These are phyloP conservation scores for Actenoides lindsayi DNA, from an alignment of 2,113 vertebrate genomes.

Conservation along the genomic window DNA sequence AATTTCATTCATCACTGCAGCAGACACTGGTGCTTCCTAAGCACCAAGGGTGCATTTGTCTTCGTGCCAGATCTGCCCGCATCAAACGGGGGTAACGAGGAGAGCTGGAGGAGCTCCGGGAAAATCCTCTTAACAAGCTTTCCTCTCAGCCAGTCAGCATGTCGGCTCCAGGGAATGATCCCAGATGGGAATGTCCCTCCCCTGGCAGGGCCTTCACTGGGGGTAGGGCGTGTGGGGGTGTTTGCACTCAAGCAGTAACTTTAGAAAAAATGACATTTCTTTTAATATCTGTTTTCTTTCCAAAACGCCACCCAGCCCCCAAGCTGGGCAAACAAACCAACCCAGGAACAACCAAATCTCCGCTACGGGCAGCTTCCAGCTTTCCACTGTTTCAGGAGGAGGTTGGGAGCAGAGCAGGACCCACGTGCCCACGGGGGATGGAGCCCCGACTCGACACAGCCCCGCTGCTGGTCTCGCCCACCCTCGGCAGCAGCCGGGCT, in stretches of 20 bases:
- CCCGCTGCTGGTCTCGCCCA: rapidly evolving
- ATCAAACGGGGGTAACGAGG: not conserved
- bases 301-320: not conserved
- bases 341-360: not conserved
- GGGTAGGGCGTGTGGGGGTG: not conserved
- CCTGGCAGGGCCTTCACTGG: not conserved
- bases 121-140: not conserved
- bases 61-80: not conserved
- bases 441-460: not conserved
- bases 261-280: not conserved
- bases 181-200: rapidly evolving
- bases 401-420: rapidly evolving
- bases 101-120: not conserved
- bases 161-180: not conserved
- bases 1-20: not conserved
- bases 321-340: not conserved
- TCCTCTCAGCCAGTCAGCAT: not conserved
- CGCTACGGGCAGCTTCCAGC: not conserved
- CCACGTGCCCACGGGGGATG: rapidly evolving
- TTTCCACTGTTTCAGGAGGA: rapidly evolving
- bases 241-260: not conserved
- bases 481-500: rapidly evolving
- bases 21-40: not conserved
- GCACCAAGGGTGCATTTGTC: not conserved
- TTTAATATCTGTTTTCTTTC: not conserved